These are phyloP conservation scores for Exocentrus adspersus DNA, from an alignment of 2,888 invertebrate genomes.

Conservation along the genomic window DNA sequence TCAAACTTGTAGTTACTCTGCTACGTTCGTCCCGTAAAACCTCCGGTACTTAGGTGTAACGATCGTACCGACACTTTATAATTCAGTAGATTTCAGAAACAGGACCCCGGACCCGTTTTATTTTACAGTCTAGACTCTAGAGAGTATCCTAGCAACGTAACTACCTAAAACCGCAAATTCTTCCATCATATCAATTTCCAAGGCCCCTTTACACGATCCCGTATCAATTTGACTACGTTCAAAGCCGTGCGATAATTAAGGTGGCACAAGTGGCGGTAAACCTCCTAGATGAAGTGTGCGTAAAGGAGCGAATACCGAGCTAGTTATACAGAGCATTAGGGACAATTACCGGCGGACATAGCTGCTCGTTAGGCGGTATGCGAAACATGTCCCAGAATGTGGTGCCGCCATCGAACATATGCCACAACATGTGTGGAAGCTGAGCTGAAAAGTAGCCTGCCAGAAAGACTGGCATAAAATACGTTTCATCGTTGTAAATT, in stretches of 20 bases:
- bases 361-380: constrained; percentile 55
- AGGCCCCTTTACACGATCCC: neutral
- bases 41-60: too few relatives aligned
- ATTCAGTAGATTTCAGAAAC: too few relatives aligned
- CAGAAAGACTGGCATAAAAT: constrained; percentile 30
- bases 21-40: too few relatives aligned
- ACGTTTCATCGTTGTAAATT: too few relatives aligned
- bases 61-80: too few relatives aligned
- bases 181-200: too few relatives aligned
- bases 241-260: neutral
- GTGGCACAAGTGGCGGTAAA: constrained; percentile 9
- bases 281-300: constrained; percentile 1
- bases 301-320: constrained; percentile 27
- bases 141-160: too few relatives aligned
- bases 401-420: constrained; percentile 53
- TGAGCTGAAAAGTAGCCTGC: constrained; percentile 22
- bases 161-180: too few relatives aligned
- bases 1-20: too few relatives aligned
- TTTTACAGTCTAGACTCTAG: too few relatives aligned
- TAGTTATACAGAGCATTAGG: constrained; percentile 42
- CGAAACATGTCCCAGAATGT: constrained; percentile 52
- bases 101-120: too few relatives aligned
- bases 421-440: constrained; percentile 41
- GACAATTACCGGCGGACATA: constrained; percentile 55
- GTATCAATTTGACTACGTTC: neutral